Percentiles rank a stretch among this genome's conserved stretches.
Conservation (phyloP, 2,797 vertebrate species). For the Anniella stebbinsi region DNA sequence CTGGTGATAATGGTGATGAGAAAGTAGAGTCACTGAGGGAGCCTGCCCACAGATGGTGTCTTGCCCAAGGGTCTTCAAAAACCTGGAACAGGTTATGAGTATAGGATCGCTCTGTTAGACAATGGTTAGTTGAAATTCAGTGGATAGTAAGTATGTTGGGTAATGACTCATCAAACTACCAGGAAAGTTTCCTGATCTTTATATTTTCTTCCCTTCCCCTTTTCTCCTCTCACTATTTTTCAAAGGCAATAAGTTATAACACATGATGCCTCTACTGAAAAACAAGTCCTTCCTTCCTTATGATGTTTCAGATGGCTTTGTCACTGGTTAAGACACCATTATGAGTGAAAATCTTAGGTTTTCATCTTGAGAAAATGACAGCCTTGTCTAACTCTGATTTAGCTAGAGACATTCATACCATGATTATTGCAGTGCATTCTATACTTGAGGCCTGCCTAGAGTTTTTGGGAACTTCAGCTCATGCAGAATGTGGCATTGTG, state of each 20-base stretch:
- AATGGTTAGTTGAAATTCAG: slow-evolving; percentile 52
- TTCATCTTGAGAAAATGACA: neutral
- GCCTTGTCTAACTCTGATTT: neutral
- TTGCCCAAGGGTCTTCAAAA: too few species aligned
- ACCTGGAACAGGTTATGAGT: too few species aligned
- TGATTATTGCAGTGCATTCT: neutral
- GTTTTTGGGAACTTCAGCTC: neutral
- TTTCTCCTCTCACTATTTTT: neutral
- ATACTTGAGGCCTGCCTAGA: neutral
- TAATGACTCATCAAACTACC: slow-evolving; percentile 57
- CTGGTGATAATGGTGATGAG: too few species aligned
- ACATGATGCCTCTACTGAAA: slow-evolving; percentile 45
- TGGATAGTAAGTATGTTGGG: slow-evolving; percentile 24
- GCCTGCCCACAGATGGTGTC: too few species aligned
- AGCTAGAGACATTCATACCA: neutral
- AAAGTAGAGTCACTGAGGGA: too few species aligned
- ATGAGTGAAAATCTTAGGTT: neutral
- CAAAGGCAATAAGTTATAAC: slow-evolving; percentile 30
- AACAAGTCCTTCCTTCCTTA: slow-evolving; percentile 21
- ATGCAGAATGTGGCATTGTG: neutral
- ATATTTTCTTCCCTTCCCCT: neutral
- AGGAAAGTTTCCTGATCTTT: neutral
- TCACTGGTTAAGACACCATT: slow-evolving; percentile 33
- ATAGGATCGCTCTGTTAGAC: slow-evolving; percentile 4
- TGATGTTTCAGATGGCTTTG: slow-evolving; percentile 36